Conservation (phyloP, 1,140 invertebrate species). For the Aphidius ervi region DNA sequence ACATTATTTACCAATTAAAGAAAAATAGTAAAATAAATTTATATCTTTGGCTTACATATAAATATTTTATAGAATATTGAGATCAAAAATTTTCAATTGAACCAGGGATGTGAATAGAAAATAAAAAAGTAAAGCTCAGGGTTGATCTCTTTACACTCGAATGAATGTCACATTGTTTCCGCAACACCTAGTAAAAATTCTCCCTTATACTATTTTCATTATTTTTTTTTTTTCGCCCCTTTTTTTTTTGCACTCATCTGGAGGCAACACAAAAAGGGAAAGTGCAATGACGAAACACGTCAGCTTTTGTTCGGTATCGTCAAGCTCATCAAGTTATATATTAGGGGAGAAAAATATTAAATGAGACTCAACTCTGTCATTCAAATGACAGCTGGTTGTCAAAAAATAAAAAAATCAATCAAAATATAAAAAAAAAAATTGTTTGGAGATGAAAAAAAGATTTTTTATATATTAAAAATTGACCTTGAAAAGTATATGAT, state of each 20-base stretch:
- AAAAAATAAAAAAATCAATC: no score
- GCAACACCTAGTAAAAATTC: constrained; percentile 21
- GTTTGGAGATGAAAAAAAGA: no score
- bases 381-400: no score
- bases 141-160: constrained; percentile 22
- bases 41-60: constrained; percentile 17
- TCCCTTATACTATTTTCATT: no score
- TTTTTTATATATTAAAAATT: no score
- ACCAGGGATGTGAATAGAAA: no score
- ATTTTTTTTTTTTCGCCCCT: background rate
- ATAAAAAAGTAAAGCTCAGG: background rate
- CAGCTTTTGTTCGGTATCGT: constrained; percentile 3
- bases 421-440: no score
- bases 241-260: constrained; percentile 9
- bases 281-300: constrained; percentile 4
- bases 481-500: no score
- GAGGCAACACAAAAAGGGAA: background rate
- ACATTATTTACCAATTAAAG: background rate
- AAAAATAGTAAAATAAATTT: constrained; percentile 7
- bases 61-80: no score
- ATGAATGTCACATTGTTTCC: constrained; percentile 36
- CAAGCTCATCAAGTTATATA: constrained; percentile 4
- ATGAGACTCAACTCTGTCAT: no score
- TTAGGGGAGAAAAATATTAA: no score
- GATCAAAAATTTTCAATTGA: no score